phyloP scores from a whole-genome alignment of 2,113 vertebrate genomes.

The Xerus inauris region DNA sequence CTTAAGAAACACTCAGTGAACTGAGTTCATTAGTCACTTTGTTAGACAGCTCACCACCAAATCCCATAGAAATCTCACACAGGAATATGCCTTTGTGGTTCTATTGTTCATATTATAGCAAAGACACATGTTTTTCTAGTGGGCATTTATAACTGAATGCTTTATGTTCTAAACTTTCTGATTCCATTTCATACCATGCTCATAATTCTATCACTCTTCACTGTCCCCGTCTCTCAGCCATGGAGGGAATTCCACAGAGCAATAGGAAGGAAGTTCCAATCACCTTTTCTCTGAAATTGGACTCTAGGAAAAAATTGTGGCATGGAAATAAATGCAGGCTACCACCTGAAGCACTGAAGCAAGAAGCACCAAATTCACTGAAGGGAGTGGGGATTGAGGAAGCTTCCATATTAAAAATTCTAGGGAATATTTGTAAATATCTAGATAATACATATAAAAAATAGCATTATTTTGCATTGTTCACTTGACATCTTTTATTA shows the following conservation, averaged over 20 bases:
- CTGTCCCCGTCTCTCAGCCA: background rate
- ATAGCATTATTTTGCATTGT: background rate
- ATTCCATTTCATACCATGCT: background rate
- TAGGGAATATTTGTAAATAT: background rate
- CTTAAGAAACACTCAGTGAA: background rate
- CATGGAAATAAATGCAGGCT: background rate
- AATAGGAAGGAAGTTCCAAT: background rate
- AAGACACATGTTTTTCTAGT: background rate
- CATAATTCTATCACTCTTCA: background rate
- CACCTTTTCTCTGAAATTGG: background rate
- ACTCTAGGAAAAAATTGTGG: background rate
- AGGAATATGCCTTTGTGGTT: background rate
- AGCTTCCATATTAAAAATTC: background rate
- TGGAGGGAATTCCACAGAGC: background rate
- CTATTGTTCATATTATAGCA: background rate
- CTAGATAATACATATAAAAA: background rate
- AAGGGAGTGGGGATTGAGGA: accelerated
- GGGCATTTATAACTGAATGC: background rate
- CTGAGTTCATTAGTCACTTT: constrained; percentile 35
- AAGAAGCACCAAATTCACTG: background rate
- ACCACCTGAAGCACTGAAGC: background rate
- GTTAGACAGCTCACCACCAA: background rate
- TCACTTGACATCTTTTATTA: background rate
- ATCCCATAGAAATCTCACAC: background rate
- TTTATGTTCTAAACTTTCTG: background rate